Conservation (phyloP, 2,888 invertebrate genomes). For the Drosophila buzzatii region DNA sequence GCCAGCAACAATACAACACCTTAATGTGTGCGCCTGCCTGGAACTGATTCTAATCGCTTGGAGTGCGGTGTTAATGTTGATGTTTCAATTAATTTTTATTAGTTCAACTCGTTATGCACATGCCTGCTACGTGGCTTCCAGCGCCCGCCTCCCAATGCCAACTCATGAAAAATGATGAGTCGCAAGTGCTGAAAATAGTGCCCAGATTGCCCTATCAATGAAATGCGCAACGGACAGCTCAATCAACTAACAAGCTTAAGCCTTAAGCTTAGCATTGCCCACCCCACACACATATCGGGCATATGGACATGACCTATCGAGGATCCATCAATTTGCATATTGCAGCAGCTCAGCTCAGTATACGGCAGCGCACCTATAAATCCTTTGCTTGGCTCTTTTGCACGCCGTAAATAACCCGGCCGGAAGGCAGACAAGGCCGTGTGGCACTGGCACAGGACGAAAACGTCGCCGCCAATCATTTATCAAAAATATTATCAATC, state of each 20-base stretch:
- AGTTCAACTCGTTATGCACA: slow-evolving; percentile 63
- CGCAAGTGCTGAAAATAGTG: slow-evolving; percentile 34
- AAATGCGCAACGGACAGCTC: slow-evolving; percentile 45
- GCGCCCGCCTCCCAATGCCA: background rate
- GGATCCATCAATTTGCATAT: slow-evolving; percentile 80
- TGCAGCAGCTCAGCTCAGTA: slow-evolving; percentile 57
- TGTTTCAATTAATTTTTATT: slow-evolving; percentile 80
- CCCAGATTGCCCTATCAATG: slow-evolving; percentile 17
- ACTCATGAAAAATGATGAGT: slow-evolving; percentile 65
- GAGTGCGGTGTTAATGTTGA: slow-evolving; percentile 75
- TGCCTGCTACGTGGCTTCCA: slow-evolving; percentile 16
- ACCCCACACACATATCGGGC: slow-evolving; percentile 22
- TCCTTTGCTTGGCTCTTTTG: slow-evolving; percentile 71
- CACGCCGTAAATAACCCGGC: slow-evolving; percentile 75
- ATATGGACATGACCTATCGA: slow-evolving; percentile 76
- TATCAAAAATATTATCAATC: slow-evolving; percentile 80
- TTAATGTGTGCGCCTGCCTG: slow-evolving; percentile 77
- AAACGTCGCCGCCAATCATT: slow-evolving; percentile 75
- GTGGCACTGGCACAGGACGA: slow-evolving; percentile 32
- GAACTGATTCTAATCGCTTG: slow-evolving; percentile 76
- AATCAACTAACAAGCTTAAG: slow-evolving; percentile 73
- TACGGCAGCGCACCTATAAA: slow-evolving; percentile 68
- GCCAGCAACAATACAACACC: slow-evolving; percentile 72
- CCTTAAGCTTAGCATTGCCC: slow-evolving; percentile 43
- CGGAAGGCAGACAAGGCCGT: slow-evolving; percentile 36